phyloP scores from a whole-genome alignment of 2,888 invertebrate species.

The Mactromeris polynyma region DNA sequence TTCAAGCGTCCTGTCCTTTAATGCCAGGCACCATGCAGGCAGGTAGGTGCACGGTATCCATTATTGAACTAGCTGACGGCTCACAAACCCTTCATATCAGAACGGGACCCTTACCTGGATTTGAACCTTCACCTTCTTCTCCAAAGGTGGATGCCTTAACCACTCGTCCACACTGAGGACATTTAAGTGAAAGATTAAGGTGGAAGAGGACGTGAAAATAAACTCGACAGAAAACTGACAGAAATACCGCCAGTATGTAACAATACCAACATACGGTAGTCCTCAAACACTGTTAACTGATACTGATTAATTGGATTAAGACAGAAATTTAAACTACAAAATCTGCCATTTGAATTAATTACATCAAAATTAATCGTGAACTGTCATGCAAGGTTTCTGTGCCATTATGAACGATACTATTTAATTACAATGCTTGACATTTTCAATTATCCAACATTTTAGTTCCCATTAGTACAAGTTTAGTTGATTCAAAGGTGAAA shows the following conservation, averaged over 20 bases:
- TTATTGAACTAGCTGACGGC: no score
- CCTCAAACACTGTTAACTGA: neutral
- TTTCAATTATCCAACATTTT: conserved; percentile 28
- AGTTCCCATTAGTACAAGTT: neutral
- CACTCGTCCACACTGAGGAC: no score
- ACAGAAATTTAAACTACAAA: neutral
- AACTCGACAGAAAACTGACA: neutral
- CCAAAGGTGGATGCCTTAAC: no score
- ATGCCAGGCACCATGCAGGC: no score
- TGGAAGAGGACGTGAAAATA: neutral
- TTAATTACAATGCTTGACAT: conserved; percentile 22
- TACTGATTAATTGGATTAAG: neutral
- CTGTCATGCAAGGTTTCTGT: neutral
- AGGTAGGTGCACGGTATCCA: no score
- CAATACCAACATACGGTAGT: neutral
- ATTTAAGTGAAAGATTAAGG: no score
- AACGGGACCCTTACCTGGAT: no score
- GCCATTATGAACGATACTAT: neutral
- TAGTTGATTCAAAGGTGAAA: neutral
- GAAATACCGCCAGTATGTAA: neutral
- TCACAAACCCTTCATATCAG: no score
- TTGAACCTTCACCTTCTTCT: no score
- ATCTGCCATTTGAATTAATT: conserved; percentile 2
- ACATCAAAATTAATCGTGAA: neutral
- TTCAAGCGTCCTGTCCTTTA: no score